phyloP scores from a whole-genome alignment of 2,888 invertebrate genomes.

The Lasius fuliginosus region DNA sequence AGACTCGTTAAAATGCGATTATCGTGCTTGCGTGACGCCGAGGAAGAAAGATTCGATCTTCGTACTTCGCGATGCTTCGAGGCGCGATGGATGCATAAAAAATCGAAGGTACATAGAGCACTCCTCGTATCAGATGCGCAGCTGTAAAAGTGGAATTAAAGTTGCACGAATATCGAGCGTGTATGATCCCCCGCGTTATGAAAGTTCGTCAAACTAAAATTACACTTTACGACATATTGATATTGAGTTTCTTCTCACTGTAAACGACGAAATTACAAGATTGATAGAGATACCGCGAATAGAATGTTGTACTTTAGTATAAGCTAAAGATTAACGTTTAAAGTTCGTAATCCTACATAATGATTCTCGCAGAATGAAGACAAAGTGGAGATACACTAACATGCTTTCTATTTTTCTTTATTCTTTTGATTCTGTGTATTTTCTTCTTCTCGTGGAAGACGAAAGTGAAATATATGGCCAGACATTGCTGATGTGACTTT shows the following conservation, averaged over 20 bases:
- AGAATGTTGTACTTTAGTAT: background rate
- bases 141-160: conserved; percentile 15
- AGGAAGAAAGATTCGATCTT: conserved; percentile 21
- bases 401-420: background rate
- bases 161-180: conserved; percentile 4
- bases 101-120: background rate
- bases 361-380: background rate
- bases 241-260: conserved; percentile 48
- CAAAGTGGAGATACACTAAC: background rate
- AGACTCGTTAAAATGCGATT: conserved; percentile 47
- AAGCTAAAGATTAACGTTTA: background rate
- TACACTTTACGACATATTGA: conserved; percentile 22
- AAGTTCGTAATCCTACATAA: background rate
- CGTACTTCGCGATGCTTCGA: background rate
- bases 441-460: conserved; percentile 18
- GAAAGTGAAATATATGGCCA: conserved; percentile 17
- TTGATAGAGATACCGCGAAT: background rate
- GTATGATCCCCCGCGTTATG: background rate
- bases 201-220: conserved; percentile 42
- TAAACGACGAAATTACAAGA: conserved; percentile 50
- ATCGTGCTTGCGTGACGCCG: conserved; percentile 19
- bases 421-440: conserved; percentile 2
- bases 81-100: background rate
- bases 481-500: conserved; percentile 21
- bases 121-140: conserved; percentile 6